These are phyloP conservation scores for Ophthalmolycus amberensis DNA, from an alignment of 2,113 vertebrate genomes.

Conservation along the genomic window DNA sequence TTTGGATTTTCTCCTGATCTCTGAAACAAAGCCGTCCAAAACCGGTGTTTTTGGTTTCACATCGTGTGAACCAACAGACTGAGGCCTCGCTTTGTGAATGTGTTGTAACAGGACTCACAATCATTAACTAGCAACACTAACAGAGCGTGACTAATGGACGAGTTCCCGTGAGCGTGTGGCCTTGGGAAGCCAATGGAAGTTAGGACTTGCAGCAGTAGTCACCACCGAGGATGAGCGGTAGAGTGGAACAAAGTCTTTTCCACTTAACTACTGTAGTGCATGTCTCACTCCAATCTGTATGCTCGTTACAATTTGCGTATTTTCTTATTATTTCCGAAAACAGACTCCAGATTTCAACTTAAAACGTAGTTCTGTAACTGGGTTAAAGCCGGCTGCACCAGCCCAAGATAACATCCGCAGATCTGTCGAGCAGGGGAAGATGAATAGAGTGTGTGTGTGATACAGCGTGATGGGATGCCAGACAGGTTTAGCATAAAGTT, in stretches of 20 bases:
- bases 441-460: constrained; percentile 2
- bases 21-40: constrained; percentile 5
- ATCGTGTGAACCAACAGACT: constrained; percentile 6
- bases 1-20: background rate
- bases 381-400: background rate
- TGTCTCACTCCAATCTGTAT: background rate
- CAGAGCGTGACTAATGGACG: constrained; percentile 49
- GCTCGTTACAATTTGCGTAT: constrained; percentile 2
- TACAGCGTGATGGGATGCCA: background rate
- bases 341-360: background rate
- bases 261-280: background rate
- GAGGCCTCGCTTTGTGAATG: constrained; percentile 22
- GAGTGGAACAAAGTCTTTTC: constrained; percentile 8
- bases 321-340: background rate
- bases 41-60: constrained; percentile 2
- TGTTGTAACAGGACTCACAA: constrained; percentile 24
- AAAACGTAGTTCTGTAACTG: background rate
- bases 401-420: background rate
- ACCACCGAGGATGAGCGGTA: background rate
- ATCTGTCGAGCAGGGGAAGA: background rate
- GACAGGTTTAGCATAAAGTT: constrained; percentile 26
- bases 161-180: constrained; percentile 29
- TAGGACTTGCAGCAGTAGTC: background rate
- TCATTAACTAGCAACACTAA: constrained; percentile 49
- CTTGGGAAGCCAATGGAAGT: constrained; percentile 6